Evolutionary conservation across 2,888 invertebrate genomes (phyloP).

Genomic region (Syrista parreyssii): DNA sequence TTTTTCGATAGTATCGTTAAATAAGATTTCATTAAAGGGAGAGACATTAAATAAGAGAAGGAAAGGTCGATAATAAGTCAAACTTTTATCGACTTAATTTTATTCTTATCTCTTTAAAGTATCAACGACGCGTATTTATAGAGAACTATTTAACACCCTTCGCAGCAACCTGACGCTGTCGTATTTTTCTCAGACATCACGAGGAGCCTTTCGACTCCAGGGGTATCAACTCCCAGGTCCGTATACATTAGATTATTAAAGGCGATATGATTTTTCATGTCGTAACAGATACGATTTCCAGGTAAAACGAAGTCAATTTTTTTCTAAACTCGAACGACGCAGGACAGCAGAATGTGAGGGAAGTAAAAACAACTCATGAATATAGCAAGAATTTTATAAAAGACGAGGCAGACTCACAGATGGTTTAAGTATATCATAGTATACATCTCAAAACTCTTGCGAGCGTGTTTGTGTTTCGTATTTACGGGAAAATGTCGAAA

Average conservation of each 20-base stretch:
- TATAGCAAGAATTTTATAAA: slow-evolving; percentile 65
- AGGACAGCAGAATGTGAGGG: not conserved
- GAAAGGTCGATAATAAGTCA: too few species aligned
- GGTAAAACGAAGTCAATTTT: not conserved
- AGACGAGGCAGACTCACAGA: slow-evolving; percentile 65
- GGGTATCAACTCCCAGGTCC: not conserved
- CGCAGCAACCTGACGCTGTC: not conserved
- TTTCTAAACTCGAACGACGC: not conserved
- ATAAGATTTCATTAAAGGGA: not conserved
- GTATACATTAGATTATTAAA: not conserved
- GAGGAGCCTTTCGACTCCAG: not conserved
- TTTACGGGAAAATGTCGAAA: not conserved
- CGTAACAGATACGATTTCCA: not conserved
- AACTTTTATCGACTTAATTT: not conserved
- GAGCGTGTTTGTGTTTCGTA: slow-evolving; percentile 24
- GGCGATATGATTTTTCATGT: not conserved
- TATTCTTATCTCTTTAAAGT: not conserved
- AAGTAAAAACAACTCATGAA: slow-evolving; percentile 37
- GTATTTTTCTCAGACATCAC: not conserved
- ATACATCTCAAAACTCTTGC: slow-evolving; percentile 47
- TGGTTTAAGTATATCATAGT: slow-evolving; percentile 57
- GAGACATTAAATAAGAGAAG: too few species aligned
- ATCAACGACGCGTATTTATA: not conserved
- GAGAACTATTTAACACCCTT: not conserved
- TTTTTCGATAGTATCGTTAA: not conserved